Percentiles rank a stretch among this genome's conserved stretches.
phyloP scores from a whole-genome alignment of 2,888 invertebrate species.

The Pollenia griseotomentosa region DNA sequence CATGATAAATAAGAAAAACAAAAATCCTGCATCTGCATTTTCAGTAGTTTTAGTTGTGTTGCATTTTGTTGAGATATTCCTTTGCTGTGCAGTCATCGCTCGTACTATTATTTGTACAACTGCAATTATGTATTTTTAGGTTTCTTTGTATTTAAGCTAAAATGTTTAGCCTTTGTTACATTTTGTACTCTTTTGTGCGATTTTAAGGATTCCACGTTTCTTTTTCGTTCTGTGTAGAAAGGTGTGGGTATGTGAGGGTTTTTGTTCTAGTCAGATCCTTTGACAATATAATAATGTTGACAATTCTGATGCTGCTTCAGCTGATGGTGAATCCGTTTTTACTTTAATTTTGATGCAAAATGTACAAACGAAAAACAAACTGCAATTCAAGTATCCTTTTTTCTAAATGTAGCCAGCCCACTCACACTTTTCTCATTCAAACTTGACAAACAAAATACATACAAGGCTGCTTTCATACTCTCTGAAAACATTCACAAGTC shows the following conservation, averaged over 20 bases:
- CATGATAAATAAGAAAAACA: not conserved
- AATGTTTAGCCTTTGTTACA: constrained; percentile 58
- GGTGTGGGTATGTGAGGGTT: not conserved
- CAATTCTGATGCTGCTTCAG: constrained; percentile 36
- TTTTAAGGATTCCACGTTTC: constrained; percentile 36
- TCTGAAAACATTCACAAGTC: not conserved
- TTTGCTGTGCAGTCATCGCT: not conserved
- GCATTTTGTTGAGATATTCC: constrained; percentile 24
- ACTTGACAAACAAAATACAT: constrained; percentile 14
- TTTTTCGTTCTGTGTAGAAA: not conserved
- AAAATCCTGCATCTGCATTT: constrained; percentile 42
- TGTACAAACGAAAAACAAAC: constrained; percentile 44
- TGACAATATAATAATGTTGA: constrained; percentile 60
- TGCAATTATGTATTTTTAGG: constrained; percentile 48
- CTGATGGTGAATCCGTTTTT: constrained; percentile 43
- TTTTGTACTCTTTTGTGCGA: constrained; percentile 7
- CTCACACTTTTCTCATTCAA: not conserved
- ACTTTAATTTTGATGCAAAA: constrained; percentile 56
- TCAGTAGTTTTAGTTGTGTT: constrained; percentile 18
- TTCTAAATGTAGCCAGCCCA: constrained; percentile 20
- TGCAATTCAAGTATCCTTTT: constrained; percentile 53
- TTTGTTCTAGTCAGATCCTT: constrained; percentile 47
- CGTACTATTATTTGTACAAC: not conserved
- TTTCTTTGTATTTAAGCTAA: constrained; percentile 51
- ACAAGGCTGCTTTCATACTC: not conserved